These are phyloP conservation scores for Campylorhamphus procurvoides DNA, from an alignment of 2,113 vertebrate genomes.

Conservation along the genomic window DNA sequence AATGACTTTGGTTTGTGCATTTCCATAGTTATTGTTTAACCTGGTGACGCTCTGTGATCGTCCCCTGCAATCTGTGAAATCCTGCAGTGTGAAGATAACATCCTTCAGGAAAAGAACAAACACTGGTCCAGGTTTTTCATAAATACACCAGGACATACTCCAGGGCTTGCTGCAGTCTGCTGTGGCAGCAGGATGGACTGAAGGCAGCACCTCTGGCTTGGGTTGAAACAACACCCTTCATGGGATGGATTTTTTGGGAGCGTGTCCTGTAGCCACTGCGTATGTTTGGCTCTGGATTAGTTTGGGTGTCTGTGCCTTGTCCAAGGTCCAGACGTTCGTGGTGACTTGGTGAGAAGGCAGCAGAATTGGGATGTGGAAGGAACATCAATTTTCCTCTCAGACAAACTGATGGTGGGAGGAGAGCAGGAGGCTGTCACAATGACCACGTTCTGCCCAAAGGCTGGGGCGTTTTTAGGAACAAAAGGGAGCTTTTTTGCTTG, in stretches of 20 bases:
- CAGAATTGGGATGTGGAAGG: background rate
- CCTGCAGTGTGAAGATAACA: conserved; percentile 3
- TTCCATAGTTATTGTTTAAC: conserved; percentile 46
- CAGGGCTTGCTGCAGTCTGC: background rate
- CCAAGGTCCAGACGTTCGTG: rapidly evolving
- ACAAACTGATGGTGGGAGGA: background rate
- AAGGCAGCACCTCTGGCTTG: background rate
- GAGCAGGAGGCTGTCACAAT: background rate
- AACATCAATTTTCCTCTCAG: background rate
- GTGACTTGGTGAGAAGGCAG: background rate
- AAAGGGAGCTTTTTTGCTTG: background rate
- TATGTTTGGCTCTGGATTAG: background rate
- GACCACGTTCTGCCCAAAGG: background rate
- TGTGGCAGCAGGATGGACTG: background rate
- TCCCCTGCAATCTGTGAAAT: background rate
- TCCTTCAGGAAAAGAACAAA: background rate
- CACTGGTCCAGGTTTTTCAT: background rate
- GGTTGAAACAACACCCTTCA: background rate
- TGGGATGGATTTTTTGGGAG: background rate
- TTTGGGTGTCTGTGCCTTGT: background rate
- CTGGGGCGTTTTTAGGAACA: background rate
- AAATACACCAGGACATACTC: background rate
- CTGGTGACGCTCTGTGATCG: background rate
- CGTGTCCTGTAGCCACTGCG: rapidly evolving
- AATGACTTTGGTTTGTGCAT: background rate